Base-by-base conservation (phyloP, 2,888 invertebrate species). In the Metopia argyrocephala region DNA sequence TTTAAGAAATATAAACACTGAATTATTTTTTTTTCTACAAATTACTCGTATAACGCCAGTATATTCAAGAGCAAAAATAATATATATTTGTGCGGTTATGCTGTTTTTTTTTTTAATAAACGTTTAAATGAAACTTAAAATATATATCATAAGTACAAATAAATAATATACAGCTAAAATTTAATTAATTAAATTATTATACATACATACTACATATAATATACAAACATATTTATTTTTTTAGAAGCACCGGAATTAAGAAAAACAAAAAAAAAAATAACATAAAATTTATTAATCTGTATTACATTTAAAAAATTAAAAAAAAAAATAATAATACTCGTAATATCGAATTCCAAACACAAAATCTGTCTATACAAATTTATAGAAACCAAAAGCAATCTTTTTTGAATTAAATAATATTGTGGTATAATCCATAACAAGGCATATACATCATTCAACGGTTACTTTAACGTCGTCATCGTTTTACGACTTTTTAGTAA, bases 351-450 rank as follows among this genome's bases (percentile, higher is more conserved):
- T 74, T 48, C 46, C 18, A 27, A 65, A 71, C 38, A 59, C 2
- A 15, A 59, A 68, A 21, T 48, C 21, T 65, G 52, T 50, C 27
- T 59, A 27, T 62, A 61, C n/a, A 57, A 76, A 70, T 48, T 64
- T 76, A 70, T 50, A 23, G 70, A 50, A 76, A 70, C 64, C 25
- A 76, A 76, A 76, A 76, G 76, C 76, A 76, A 76, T 76, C 45
- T 18, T 70, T 70, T 28, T 50, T 64, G 38, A 70, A 57, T 61
- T 45, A 61, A 38, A 12, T 12, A 38, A 38, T 38, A 38, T 12
- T 38, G 3, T 38, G 38, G 15, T 38, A 15, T 38, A 38, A 9
- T 38, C 38, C 38, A 15, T 38, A 15, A 3, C 4, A 15, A 15
- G 38, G 15, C 9, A 9, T 38, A 38, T 38, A 38, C 9, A 12